Evolutionary conservation across 1,140 invertebrate species (phyloP).

Genomic region (Nebria ingens): DNA sequence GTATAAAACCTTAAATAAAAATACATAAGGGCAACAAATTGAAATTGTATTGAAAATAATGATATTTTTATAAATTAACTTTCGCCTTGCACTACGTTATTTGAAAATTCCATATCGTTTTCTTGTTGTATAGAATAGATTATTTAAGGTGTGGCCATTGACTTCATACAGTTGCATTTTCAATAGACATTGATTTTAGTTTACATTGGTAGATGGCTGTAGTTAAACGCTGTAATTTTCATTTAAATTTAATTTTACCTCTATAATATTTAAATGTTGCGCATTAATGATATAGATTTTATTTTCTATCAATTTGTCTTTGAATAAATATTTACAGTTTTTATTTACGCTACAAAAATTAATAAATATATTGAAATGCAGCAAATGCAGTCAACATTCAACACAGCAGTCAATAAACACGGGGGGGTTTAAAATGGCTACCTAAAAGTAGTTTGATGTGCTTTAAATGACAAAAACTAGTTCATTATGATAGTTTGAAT

Average conservation of each 20-base stretch:
- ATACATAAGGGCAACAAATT: no score
- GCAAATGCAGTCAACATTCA: no score
- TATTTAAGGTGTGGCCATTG: conserved; percentile 9
- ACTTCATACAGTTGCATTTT: background rate
- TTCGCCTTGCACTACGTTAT: no score
- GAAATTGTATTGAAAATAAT: no score
- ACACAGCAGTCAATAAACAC: conserved; percentile 7
- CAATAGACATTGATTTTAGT: background rate
- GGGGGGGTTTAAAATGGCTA: conserved; percentile 5
- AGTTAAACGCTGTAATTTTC: background rate
- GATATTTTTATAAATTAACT: no score
- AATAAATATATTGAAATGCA: background rate
- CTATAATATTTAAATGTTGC: no score
- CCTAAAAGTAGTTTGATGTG: background rate
- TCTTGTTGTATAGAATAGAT: background rate
- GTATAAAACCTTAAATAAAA: background rate
- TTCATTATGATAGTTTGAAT: conserved; percentile 3
- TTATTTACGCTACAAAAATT: no score
- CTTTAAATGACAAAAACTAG: conserved; percentile 1
- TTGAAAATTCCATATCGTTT: no score
- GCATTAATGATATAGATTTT: no score
- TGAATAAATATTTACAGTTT: no score
- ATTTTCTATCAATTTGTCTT: no score
- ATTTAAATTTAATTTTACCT: no score
- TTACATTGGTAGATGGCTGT: background rate